Evolutionary conservation across 1,140 invertebrate species (phyloP), one percentile per base, ranked within the genome.

Genomic region (Metaphire vulgaris): DNA sequence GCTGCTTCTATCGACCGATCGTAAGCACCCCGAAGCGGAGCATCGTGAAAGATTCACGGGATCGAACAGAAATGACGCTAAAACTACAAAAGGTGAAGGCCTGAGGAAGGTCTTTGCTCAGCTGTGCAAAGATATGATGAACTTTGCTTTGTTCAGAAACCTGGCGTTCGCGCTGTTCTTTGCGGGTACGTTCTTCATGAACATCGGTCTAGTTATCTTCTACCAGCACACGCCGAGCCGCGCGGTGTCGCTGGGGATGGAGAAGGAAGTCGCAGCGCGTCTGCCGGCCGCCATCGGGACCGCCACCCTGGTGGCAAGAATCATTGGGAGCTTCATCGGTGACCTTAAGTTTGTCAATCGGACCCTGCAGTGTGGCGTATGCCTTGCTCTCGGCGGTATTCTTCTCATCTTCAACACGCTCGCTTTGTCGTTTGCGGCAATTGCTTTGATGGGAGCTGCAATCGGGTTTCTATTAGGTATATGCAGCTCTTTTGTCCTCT

Each of bases 1-100:
- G 72, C 15, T 33, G 16, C n/a, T 33, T 73, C 30, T 73, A 73
- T 56, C 32, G 72, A 56, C 41, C 41, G 21, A 21, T 56, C n/a
- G n/a, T n/a, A n/a, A n/a, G n/a, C n/a, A n/a, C n/a, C n/a, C n/a
- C n/a, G n/a, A n/a, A n/a, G n/a, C n/a, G n/a, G n/a, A n/a, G n/a
- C 21, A 56, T 21, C 21, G n/a, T n/a, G n/a, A n/a, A n/a, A n/a
- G n/a, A n/a, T n/a, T n/a, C n/a, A n/a, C n/a, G n/a, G n/a, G n/a
- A n/a, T 56, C 41, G 41, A 56, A 56, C 6, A 56, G 41, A 56
- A 6, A 56, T 6, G 41, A 56, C 41, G 41, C 6, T 21, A 56
- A 56, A 56, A 21, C 41, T 21, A 21, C 21, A 21, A 6, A 56
- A 21, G 21, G 21, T 21, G 41, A 56, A 12, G 41, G 41, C 21